A percentile compares a stretch with the other conserved stretches of the same genome.
Conservation (phyloP, 2,113 vertebrate species). For the Scolopax mira region DNA sequence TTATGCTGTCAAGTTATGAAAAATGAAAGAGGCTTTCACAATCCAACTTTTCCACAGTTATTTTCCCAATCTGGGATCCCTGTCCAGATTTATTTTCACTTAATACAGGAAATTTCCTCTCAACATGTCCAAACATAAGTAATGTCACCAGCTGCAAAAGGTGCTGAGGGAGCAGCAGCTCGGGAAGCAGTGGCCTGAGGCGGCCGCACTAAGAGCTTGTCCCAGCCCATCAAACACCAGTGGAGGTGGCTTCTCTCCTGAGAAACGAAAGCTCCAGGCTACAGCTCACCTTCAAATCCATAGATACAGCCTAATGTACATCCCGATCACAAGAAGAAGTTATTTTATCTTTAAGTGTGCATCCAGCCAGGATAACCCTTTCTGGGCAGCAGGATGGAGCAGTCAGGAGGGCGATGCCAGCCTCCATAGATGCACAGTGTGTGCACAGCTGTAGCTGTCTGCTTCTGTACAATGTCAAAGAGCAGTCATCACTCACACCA, state of each 20-base stretch:
- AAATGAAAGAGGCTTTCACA: background rate
- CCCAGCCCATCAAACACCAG: constrained; percentile 40
- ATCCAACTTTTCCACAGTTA: background rate
- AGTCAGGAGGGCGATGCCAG: background rate
- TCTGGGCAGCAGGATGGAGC: background rate
- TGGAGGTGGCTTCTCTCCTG: constrained; percentile 15
- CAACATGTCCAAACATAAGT: background rate
- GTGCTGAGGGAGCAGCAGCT: constrained; percentile 2
- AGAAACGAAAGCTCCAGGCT: constrained; percentile 22
- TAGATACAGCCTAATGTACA: background rate
- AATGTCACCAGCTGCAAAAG: constrained; percentile 1
- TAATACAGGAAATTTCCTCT: background rate
- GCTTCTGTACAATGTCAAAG: background rate
- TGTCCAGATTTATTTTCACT: constrained; percentile 1
- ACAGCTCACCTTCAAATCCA: constrained; percentile 42
- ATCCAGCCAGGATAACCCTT: background rate
- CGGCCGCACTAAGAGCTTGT: background rate
- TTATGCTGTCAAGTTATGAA: background rate
- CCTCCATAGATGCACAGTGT: background rate
- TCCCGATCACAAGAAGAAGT: background rate
- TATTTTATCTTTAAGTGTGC: background rate
- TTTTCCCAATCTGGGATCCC: background rate
- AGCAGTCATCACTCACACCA: background rate
- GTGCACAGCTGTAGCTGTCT: background rate
- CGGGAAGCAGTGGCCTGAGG: constrained; percentile 14